These are phyloP conservation scores for Drosophila ohnishii DNA, from an alignment of 1,140 invertebrate genomes.

Conservation along the genomic window DNA sequence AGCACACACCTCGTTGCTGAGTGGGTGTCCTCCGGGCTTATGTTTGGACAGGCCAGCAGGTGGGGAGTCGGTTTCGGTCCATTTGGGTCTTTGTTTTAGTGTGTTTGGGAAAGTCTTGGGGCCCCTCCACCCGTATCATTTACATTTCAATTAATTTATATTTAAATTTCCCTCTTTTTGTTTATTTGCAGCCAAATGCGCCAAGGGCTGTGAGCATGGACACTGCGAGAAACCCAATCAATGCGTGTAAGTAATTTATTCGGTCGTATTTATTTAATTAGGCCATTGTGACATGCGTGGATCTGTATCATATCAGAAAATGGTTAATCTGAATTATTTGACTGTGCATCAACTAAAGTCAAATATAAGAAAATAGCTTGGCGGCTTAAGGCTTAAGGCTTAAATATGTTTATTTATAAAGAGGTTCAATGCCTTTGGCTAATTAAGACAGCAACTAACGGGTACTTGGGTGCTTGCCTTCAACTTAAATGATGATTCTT, in stretches of 20 bases:
- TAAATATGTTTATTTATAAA: not conserved
- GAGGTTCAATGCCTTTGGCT: not conserved
- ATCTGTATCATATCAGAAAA: not conserved
- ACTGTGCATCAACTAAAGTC: no score
- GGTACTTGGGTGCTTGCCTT: constrained; percentile 20
- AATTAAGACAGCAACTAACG: constrained; percentile 32
- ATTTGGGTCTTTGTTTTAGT: constrained; percentile 20
- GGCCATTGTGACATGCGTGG: not conserved
- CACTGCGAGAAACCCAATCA: constrained; percentile 95
- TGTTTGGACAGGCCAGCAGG: constrained; percentile 15
- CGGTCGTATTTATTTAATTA: constrained; percentile 28
- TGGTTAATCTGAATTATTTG: not conserved
- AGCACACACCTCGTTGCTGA: constrained; percentile 28
- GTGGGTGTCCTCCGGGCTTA: constrained; percentile 51
- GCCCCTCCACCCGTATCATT: constrained; percentile 40
- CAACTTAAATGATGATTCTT: constrained; percentile 46
- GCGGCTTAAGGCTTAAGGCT: not conserved
- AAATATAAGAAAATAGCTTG: not conserved
- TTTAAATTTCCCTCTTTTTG: constrained; percentile 84
- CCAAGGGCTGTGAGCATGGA: constrained; percentile 96
- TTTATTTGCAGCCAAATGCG: constrained; percentile 93
- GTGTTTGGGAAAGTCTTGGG: constrained; percentile 53
- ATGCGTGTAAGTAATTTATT: constrained; percentile 93
- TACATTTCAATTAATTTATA: constrained; percentile 71
- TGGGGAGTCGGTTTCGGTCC: constrained; percentile 35